phyloP scores from a whole-genome alignment of 2,797 vertebrate species.

The Okamejei kenojei region DNA sequence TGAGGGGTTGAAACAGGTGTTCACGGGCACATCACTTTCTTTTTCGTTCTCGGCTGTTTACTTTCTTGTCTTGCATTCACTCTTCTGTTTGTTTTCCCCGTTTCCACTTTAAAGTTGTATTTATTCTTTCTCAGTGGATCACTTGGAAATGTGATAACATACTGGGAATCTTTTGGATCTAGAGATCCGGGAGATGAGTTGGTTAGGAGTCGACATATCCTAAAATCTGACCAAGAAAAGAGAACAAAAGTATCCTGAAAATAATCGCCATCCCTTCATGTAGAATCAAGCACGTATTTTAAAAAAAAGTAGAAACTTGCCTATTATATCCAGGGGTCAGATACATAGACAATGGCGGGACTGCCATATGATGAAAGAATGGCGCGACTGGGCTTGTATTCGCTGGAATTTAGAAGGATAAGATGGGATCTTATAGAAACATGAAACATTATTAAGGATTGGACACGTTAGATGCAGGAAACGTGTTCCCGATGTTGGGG shows the following conservation, averaged over 20 bases:
- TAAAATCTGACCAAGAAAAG: neutral
- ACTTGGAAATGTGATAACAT: neutral
- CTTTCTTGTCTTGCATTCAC: neutral
- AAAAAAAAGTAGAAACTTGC: too few species aligned
- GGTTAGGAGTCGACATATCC: neutral
- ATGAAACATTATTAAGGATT: too few species aligned
- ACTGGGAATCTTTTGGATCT: neutral
- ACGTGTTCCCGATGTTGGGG: too few species aligned
- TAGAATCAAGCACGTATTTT: too few species aligned
- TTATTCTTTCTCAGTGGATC: neutral
- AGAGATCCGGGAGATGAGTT: neutral
- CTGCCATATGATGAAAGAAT: too few species aligned
- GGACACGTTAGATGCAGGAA: too few species aligned
- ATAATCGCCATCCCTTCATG: too few species aligned
- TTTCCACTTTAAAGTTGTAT: neutral
- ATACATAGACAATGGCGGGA: too few species aligned
- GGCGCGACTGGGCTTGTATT: too few species aligned
- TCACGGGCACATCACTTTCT: neutral
- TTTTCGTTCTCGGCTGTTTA: neutral
- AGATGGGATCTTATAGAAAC: too few species aligned
- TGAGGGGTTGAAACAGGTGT: neutral
- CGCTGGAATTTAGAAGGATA: too few species aligned
- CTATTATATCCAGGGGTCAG: neutral
- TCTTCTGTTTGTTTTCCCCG: neutral
- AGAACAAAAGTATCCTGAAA: too few species aligned